These are phyloP conservation scores for Raja brachyura DNA, from an alignment of 2,113 vertebrate genomes.

Conservation along the genomic window DNA sequence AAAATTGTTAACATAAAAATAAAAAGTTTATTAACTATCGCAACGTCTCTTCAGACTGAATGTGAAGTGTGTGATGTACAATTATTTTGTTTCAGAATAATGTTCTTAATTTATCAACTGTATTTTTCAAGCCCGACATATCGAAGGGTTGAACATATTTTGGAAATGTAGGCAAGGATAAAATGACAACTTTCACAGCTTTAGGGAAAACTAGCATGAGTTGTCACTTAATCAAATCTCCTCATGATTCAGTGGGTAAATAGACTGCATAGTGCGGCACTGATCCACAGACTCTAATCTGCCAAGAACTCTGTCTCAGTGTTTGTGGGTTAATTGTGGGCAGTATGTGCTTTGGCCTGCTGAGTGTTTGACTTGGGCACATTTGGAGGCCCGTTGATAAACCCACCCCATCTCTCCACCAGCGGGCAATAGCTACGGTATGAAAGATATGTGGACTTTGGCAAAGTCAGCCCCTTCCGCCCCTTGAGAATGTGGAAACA, in stretches of 20 bases:
- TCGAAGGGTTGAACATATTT: background rate
- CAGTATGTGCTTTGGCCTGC: background rate
- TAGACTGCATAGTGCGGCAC: background rate
- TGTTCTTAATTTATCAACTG: background rate
- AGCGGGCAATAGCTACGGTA: background rate
- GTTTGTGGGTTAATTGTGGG: too few relatives aligned
- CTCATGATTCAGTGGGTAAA: background rate
- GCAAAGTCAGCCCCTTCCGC: background rate
- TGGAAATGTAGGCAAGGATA: too few relatives aligned
- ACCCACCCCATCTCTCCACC: background rate
- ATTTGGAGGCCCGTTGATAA: too few relatives aligned
- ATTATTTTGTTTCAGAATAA: background rate
- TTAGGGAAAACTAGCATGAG: background rate
- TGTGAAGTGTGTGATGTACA: background rate
- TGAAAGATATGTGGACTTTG: too few relatives aligned
- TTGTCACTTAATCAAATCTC: background rate
- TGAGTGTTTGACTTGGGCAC: too few relatives aligned
- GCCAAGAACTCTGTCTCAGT: background rate
- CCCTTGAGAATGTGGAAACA: background rate
- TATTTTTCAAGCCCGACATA: background rate
- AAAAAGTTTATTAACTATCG: too few relatives aligned
- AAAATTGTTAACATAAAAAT: too few relatives aligned
- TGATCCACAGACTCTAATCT: background rate
- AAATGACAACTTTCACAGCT: too few relatives aligned
- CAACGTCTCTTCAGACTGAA: too few relatives aligned